Conservation (phyloP, 2,888 invertebrate species). For the Elmis aenea region DNA sequence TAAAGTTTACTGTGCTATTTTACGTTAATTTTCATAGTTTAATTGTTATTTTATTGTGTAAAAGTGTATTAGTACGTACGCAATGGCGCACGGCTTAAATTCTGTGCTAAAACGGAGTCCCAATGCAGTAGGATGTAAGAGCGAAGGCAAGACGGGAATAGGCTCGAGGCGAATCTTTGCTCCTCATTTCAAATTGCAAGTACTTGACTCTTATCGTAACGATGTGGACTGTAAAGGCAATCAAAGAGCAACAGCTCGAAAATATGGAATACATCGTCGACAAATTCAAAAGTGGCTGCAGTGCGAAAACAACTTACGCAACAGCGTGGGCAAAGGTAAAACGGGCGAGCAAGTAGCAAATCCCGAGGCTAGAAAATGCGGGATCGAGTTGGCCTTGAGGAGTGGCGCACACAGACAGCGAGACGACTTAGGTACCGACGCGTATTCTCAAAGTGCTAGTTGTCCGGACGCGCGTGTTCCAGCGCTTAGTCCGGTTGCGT, state of each 20-base stretch:
- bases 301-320: constrained; percentile 73
- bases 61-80: constrained; percentile 25
- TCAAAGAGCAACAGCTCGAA: constrained; percentile 83
- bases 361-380: constrained; percentile 32
- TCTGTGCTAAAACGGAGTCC: constrained; percentile 49
- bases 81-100: constrained; percentile 57
- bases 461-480: constrained; percentile 33
- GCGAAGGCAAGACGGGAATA: constrained; percentile 50
- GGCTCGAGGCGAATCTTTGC: constrained; percentile 85
- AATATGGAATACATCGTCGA: constrained; percentile 83
- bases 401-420: constrained; percentile 40
- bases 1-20: constrained; percentile 38
- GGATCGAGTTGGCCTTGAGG: constrained; percentile 39
- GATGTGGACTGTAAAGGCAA: constrained; percentile 86
- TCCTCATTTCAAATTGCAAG: constrained; percentile 84
- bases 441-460: constrained; percentile 14
- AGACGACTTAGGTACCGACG: constrained; percentile 37
- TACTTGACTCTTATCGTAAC: constrained; percentile 79
- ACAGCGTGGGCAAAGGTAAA: constrained; percentile 57
- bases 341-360: constrained; percentile 15
- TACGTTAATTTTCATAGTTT: constrained; percentile 35
- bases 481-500: constrained; percentile 27
- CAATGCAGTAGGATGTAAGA: constrained; percentile 45
- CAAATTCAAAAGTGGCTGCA: constrained; percentile 92
- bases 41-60: constrained; percentile 25